These are phyloP conservation scores for Montipora efflorescens DNA, from an alignment of 64 coral and sea anemone genomes.

Conservation along the genomic window DNA sequence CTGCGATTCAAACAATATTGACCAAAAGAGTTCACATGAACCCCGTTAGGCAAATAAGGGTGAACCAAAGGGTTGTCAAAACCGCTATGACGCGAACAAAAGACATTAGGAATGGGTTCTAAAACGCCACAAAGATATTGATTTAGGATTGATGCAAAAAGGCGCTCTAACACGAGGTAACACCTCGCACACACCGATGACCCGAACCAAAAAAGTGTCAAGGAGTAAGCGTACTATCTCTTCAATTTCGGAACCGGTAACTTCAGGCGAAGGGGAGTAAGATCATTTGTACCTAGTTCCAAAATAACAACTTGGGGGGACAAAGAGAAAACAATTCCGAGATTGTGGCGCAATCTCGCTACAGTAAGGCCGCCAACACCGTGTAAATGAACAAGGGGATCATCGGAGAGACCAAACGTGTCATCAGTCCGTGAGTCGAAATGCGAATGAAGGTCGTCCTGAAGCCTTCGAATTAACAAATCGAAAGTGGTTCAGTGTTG, in stretches of 20 bases:
- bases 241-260: not conserved
- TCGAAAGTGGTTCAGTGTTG: too few relatives aligned
- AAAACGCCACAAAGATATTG: not conserved
- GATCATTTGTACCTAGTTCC: conserved; percentile 52
- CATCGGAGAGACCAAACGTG: conserved; percentile 19
- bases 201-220: not conserved
- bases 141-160: not conserved
- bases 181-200: conserved; percentile 29
- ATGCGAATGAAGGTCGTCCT: not conserved
- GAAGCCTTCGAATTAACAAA: not conserved
- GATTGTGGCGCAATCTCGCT: not conserved
- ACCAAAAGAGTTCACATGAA: conserved; percentile 5
- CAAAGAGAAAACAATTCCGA: conserved; percentile 22
- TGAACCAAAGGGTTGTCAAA: not conserved
- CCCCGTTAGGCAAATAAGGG: not conserved
- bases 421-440: conserved; percentile 12
- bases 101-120: not conserved
- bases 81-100: not conserved
- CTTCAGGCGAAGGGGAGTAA: not conserved
- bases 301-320: conserved; percentile 39
- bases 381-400: conserved; percentile 35
- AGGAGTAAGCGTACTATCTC: conserved; percentile 16
- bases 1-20: not conserved
- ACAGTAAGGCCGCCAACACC: conserved; percentile 36
- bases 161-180: conserved; percentile 17